Evolutionary conservation across 2,888 invertebrate species (phyloP).

Genomic region (Malacosoma neustria): DNA sequence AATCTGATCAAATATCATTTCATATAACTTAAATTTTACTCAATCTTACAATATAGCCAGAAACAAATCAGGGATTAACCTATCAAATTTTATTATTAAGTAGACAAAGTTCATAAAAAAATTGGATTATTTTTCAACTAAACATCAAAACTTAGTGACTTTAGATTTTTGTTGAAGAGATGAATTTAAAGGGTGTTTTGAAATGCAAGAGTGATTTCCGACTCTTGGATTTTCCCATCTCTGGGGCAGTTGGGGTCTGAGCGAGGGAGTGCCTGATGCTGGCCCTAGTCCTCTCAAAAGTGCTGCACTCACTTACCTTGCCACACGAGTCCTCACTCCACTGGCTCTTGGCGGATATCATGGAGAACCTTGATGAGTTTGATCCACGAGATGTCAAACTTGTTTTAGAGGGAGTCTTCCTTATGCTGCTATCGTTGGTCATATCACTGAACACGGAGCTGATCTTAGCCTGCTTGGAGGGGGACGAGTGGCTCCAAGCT

Average conservation of each 20-base stretch:
- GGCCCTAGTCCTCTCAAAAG: constrained; percentile 34
- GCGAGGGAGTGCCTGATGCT: constrained; percentile 30
- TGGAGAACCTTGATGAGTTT: constrained; percentile 38
- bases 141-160: no score
- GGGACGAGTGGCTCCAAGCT: constrained; percentile 52
- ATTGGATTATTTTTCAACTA: no score
- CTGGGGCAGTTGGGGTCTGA: constrained; percentile 40
- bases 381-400: constrained; percentile 52
- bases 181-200: constrained; percentile 68
- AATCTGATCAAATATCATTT: no score
- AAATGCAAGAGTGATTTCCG: constrained; percentile 58
- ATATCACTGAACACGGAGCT: constrained; percentile 45
- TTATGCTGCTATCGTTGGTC: constrained; percentile 39
- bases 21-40: no score
- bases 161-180: constrained; percentile 48
- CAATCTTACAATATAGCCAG: no score
- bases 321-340: constrained; percentile 42
- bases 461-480: constrained; percentile 52
- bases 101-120: no score
- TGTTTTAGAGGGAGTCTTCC: constrained; percentile 56
- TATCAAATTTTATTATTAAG: no score
- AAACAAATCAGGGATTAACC: no score
- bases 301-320: constrained; percentile 32
- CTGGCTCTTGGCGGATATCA: constrained; percentile 37
- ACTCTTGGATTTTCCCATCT: constrained; percentile 50